Evolutionary conservation across 2,888 invertebrate species (phyloP), one percentile per base, ranked within the genome.

Genomic region (Chrysotoxum bicinctum): DNA sequence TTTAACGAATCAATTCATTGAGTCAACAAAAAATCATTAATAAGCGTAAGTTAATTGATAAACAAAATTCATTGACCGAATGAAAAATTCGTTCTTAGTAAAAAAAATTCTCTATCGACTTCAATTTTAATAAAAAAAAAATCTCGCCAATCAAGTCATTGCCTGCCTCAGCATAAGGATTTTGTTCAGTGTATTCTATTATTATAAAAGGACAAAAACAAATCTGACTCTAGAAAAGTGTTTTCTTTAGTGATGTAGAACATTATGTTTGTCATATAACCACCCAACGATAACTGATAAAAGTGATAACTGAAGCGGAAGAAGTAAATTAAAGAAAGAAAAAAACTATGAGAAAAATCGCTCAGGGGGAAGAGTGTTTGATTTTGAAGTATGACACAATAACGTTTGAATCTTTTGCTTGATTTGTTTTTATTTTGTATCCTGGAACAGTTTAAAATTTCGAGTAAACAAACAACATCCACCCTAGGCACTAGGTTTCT

Each of bases 201-300:
- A n/a, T n/a, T n/a, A n/a, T 64, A 43, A 37, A 58, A 66, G 75
- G 50, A 68, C 73, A 66, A 32, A n/a, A 52, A n/a, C n/a, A 40
- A 40, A 14, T 40, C n/a, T 6, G 40, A n/a, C 40, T 58, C 16
- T 62, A 16, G 58, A 21, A 37, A 37, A 58, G 58, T 79, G 79
- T 79, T 73, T 79, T 32, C 48, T 79, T 60, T 45, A 54, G 37
- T 81, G 64, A 70, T 69, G 70, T 66, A 66, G 50, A 66, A 66
- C 70, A 70, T 30, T 58, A 26, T 66, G 69, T 64, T 69, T 50
- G 30, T 23, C 35, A 40, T 21, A 21, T 58, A 32, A 32, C 68
- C 21, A 45, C 56, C 45, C 16, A 10, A 19, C 54, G 30, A 54
- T 50, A 45, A 50, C 40, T 43, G 30, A 72, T 56, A 66, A 19